Base-by-base conservation (phyloP, 2,888 invertebrate genomes). In the Pollenia griseotomentosa region DNA sequence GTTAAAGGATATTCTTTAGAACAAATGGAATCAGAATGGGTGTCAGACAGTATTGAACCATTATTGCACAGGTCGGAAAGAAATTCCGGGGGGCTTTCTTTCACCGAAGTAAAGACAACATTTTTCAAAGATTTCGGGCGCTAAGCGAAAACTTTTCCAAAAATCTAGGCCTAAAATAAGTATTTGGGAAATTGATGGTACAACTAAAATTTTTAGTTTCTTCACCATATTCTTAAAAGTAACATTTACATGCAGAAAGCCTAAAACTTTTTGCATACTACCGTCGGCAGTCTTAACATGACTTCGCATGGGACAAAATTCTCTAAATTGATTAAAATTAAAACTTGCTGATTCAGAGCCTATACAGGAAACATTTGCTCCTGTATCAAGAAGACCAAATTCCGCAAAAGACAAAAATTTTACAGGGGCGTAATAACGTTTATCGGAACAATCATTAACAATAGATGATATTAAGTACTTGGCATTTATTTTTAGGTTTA, bases 101-200 rank as follows among this genome's bases (percentile, higher is more conserved):
- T n/a, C n/a, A n/a, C n/a, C n/a, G n/a, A n/a, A n/a, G n/a, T n/a
- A n/a, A n/a, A n/a, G n/a, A n/a, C n/a, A n/a, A n/a, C 51, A 6
- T n/a, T 12, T 14, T 51, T 12, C 12, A 12, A 51, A 14, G 6
- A 14, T 6, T 14, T 51, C n/a, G 1, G 8, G 44, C 10, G 19
- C 14, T 46, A 65, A 40, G 19, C 42, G 16, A 46, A 44, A 65
- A 11, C 11, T 10, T 44, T 11, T 44, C 44, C 44, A 65, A 10
- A 65, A 65, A 46, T 65, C 65, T 16, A 65, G 16, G 9, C 65
- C 65, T n/a, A 65, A 19, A 11, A 65, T 44, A n/a, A 65, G n/a
- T 4, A n/a, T 12, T 51, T 51, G 51, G 6, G 51, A 51, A 12
- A 9, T 16, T 65, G 65, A 16, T 6, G 40, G 61, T 2, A 61